These are phyloP conservation scores for Endotricha flammealis DNA, from an alignment of 2,888 invertebrate genomes.

Conservation along the genomic window DNA sequence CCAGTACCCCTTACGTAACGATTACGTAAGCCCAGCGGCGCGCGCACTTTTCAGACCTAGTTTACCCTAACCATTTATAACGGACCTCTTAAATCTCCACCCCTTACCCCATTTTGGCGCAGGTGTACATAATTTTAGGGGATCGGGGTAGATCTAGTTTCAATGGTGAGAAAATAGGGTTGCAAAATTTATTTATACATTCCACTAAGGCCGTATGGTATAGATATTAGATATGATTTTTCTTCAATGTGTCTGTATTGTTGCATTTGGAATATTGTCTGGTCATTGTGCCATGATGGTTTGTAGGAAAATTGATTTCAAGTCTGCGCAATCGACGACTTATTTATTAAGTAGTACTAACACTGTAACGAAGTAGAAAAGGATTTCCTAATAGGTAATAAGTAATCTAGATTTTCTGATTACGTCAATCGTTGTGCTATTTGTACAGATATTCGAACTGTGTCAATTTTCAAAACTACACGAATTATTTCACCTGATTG, in stretches of 20 bases:
- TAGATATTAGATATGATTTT: conserved; percentile 2
- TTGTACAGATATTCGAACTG: no score
- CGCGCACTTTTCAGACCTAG: conserved; percentile 58
- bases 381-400: no score
- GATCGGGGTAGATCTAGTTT: background rate
- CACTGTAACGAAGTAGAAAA: no score
- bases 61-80: conserved; percentile 28
- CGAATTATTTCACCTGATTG: no score
- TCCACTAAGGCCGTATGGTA: background rate
- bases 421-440: no score
- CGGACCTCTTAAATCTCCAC: background rate
- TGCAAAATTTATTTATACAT: conserved; percentile 22
- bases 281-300: conserved; percentile 28
- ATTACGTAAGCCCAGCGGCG: conserved; percentile 63
- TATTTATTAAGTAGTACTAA: no score
- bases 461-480: no score
- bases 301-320: conserved; percentile 41
- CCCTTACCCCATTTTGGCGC: background rate
- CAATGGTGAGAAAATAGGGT: conserved; percentile 20
- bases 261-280: background rate
- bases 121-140: background rate
- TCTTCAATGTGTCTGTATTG: background rate
- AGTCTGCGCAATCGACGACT: conserved; percentile 21
- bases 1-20: conserved; percentile 63
- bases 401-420: no score